Percentiles rank a stretch among this genome's conserved stretches.
phyloP scores from a whole-genome alignment of 1,140 invertebrate genomes.

The Calycopis cecrops region DNA sequence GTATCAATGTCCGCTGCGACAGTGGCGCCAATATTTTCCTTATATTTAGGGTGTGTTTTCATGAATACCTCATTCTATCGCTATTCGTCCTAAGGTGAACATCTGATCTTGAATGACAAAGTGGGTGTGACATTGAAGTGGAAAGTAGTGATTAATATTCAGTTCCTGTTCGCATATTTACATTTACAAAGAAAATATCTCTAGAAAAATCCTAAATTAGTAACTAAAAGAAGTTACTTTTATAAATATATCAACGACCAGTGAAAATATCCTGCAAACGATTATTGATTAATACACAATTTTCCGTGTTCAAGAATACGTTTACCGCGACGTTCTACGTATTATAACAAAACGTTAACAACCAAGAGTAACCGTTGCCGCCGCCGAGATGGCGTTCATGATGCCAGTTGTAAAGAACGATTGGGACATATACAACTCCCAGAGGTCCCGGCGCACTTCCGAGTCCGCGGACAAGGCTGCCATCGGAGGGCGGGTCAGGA shows the following conservation, averaged over 20 bases:
- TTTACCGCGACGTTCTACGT: constrained; percentile 40
- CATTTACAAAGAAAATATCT: constrained; percentile 2
- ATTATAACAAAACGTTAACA: constrained; percentile 61
- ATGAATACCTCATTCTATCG: constrained; percentile 68
- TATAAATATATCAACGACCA: constrained; percentile 12
- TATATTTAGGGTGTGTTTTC: constrained; percentile 72
- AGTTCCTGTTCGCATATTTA: constrained; percentile 16
- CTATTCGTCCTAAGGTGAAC: constrained; percentile 70
- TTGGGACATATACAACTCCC: constrained; percentile 92
- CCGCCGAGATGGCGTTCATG: constrained; percentile 90
- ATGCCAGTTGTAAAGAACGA: constrained; percentile 95
- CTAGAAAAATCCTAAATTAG: constrained; percentile 2
- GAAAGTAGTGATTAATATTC: constrained; percentile 42
- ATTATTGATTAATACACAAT: constrained; percentile 29
- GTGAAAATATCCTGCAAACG: constrained; percentile 21
- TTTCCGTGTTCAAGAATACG: constrained; percentile 31
- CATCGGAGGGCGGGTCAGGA: constrained; percentile 79
- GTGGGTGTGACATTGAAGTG: constrained; percentile 65
- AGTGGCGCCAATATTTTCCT: constrained; percentile 70
- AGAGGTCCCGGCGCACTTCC: constrained; percentile 82
- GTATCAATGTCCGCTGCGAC: constrained; percentile 38
- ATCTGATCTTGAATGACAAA: constrained; percentile 48
- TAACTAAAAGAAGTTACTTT: not conserved
- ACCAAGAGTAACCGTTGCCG: constrained; percentile 54
- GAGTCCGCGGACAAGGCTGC: constrained; percentile 82